phyloP scores from a whole-genome alignment of 2,888 invertebrate genomes.

The Disparrhopalites patrizii region DNA sequence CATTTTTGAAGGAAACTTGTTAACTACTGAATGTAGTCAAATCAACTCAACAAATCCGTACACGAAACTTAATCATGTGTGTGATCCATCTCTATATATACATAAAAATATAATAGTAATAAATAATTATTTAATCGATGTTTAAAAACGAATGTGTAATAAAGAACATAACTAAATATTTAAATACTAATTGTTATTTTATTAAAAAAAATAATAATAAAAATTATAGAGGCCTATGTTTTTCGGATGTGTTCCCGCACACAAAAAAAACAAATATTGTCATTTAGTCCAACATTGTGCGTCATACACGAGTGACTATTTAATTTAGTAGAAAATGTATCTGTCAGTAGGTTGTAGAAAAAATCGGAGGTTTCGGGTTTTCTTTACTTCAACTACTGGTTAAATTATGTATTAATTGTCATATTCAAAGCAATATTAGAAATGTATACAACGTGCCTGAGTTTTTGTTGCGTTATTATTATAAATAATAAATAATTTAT shows the following conservation, averaged over 20 bases:
- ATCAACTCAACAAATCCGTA: constrained; percentile 8
- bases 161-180: neutral
- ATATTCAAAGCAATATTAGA: no score
- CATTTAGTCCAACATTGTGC: constrained; percentile 2
- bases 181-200: neutral
- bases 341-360: neutral
- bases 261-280: neutral
- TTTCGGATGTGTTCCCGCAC: neutral
- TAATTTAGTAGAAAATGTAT: no score
- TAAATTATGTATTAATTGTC: no score
- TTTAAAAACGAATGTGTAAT: no score
- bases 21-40: constrained; percentile 9
- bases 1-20: constrained; percentile 2
- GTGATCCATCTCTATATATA: neutral
- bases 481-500: no score
- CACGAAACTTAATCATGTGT: constrained; percentile 8
- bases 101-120: no score
- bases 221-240: neutral
- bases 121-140: no score
- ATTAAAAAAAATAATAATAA: neutral
- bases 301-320: no score
- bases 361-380: neutral
- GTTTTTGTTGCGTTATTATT: no score
- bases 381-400: neutral
- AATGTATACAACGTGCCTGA: no score